Percentiles rank a stretch among this genome's conserved stretches.
Evolutionary conservation across 92 coral and sea anemone species (phyloP).

Genomic region (Paragorgia papillata): DNA sequence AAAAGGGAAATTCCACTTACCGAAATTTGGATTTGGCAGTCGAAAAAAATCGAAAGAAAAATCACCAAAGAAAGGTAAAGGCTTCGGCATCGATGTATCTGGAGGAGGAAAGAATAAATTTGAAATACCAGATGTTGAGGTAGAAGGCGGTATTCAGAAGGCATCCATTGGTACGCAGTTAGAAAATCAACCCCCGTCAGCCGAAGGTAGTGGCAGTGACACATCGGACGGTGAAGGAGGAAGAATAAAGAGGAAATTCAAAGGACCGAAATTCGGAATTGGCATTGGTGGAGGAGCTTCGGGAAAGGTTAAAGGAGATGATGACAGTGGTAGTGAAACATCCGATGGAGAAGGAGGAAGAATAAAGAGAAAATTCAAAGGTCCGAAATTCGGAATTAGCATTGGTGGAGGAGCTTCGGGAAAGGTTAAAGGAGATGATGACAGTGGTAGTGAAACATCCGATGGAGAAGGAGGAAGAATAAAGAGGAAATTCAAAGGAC

Average conservation of each 20-base stretch:
- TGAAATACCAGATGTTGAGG: conserved; percentile 8
- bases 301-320: conserved; percentile 4
- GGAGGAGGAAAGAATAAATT: conserved; percentile 9
- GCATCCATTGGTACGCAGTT: not conserved
- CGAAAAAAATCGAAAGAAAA: conserved; percentile 12
- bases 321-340: conserved; percentile 30
- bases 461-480: conserved; percentile 20
- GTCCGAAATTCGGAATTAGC: not conserved
- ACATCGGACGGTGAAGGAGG: conserved; percentile 43
- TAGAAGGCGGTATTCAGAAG: not conserved
- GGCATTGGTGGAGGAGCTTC: not conserved
- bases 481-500: conserved; percentile 12
- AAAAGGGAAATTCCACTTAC: conserved; percentile 31
- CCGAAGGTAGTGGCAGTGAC: conserved; percentile 23
- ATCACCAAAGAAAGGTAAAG: conserved; percentile 7
- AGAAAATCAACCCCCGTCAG: not conserved
- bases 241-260: conserved; percentile 21
- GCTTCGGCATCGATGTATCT: not conserved
- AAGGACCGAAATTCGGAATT: conserved; percentile 17
- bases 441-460: conserved; percentile 4
- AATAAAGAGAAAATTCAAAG: conserved; percentile 10
- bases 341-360: conserved; percentile 33
- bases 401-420: conserved; percentile 2
- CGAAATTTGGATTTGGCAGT: conserved; percentile 30
- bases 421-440: conserved; percentile 1